These are phyloP conservation scores for Umimayanthus kanabou DNA, from an alignment of 92 coral and sea anemone species.

Conservation along the genomic window DNA sequence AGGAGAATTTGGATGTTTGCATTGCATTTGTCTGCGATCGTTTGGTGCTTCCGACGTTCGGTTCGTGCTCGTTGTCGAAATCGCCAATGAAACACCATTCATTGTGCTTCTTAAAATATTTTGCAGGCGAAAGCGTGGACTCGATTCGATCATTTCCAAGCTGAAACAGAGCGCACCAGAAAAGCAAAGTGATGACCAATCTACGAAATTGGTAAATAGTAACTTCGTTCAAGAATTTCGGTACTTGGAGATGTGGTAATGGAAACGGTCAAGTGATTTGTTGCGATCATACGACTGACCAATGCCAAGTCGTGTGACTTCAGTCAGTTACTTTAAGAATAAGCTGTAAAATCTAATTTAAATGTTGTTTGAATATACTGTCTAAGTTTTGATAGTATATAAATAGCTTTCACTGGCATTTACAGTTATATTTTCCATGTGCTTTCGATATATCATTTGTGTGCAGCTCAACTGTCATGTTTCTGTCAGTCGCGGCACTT, in stretches of 20 bases:
- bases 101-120: conserved; percentile 23
- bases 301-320: conserved; percentile 6
- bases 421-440: background rate
- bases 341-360: background rate
- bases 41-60: background rate
- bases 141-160: conserved; percentile 44
- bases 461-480: background rate
- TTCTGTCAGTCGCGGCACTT: background rate
- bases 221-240: background rate
- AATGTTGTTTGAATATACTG: background rate
- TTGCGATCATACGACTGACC: background rate
- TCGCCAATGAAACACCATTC: background rate
- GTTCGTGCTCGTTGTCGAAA: background rate
- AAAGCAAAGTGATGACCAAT: background rate
- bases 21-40: background rate
- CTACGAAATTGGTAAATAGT: conserved; percentile 7
- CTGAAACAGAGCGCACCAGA: conserved; percentile 38
- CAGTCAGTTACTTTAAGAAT: background rate
- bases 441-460: background rate
- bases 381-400: background rate
- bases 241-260: background rate
- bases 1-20: background rate
- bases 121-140: conserved; percentile 40
- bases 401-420: background rate
- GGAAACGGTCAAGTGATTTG: background rate